A percentile compares a stretch with the other conserved stretches of the same genome.
Conservation (phyloP, 2,888 invertebrate genomes). For the Acrocyrtus sp. region DNA sequence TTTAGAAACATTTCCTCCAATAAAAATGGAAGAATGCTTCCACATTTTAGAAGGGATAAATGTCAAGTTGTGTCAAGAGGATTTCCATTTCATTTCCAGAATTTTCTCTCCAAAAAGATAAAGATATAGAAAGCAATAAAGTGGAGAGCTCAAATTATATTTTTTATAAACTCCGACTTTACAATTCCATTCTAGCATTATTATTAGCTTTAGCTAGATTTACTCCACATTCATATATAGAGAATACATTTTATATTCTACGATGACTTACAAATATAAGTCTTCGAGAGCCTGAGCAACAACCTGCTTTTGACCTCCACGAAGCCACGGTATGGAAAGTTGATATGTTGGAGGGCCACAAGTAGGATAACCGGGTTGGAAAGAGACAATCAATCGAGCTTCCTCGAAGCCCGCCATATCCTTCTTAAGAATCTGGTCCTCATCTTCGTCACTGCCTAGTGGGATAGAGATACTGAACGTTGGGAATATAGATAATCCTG, state of each 20-base stretch:
- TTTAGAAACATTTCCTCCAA: too few relatives aligned
- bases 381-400: slow-evolving; percentile 73
- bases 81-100: too few relatives aligned
- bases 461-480: slow-evolving; percentile 71
- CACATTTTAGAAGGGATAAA: too few relatives aligned
- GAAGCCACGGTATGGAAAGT: slow-evolving; percentile 78
- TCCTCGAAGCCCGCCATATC: slow-evolving; percentile 63
- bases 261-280: slow-evolving; percentile 76
- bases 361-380: slow-evolving; percentile 75
- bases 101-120: too few relatives aligned
- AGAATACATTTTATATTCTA: too few relatives aligned
- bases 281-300: slow-evolving; percentile 72
- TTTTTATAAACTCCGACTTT: too few relatives aligned
- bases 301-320: slow-evolving; percentile 71
- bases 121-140: too few relatives aligned
- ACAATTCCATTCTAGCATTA: background rate
- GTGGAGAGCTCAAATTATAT: too few relatives aligned
- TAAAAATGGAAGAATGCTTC: too few relatives aligned
- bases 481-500: slow-evolving; percentile 9
- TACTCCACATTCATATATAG: too few relatives aligned
- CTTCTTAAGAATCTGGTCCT: slow-evolving; percentile 54
- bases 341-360: slow-evolving; percentile 75
- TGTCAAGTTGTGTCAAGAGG: too few relatives aligned
- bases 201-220: too few relatives aligned
- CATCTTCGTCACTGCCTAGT: slow-evolving; percentile 65